Evolutionary conservation across 2,888 invertebrate species (phyloP), one percentile per base, ranked within the genome.

Genomic region (Alloplasta piceator): DNA sequence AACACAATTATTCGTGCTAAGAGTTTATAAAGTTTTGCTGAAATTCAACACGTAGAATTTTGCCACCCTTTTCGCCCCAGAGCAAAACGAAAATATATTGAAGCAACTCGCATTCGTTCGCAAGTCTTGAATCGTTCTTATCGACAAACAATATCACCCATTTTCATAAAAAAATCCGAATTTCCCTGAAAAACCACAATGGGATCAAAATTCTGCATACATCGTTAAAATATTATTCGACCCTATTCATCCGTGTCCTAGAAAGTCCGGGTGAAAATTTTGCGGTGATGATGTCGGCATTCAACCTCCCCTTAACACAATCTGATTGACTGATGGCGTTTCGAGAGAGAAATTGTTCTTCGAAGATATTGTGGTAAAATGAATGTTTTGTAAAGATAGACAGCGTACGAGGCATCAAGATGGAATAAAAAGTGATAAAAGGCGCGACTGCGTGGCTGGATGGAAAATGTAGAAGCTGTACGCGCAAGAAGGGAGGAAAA

Each of bases 391-490:
- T 12, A 12, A n/a, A 66, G 76, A 80, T 73, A 60, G 71, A 52
- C 50, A 26, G 26, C 26, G 58, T 9, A 68, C 41, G 41, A 56
- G 12, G 39, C 6, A 12, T n/a, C n/a, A n/a, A 26, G 68, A 58
- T 26, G 73, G 46, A 12, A 10, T 5, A 7, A 4, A 50, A 26
- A 50, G 12, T 55, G 43, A 6, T 10, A 16, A 64, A 14, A 39
- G 16, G 10, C n/a, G 55, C 36, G 66, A 71, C 14, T 60, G 55
- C 38, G 68, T 55, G 41, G 68, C 55, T 71, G 64, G 78, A 74
- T 70, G 41, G 64, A 74, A 74, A 74, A 78, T 78, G 81, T 74
- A 38, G 64, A 74, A 71, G 52, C 52, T 52, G 39, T 43, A 60
- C 50, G 41, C 46, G 46, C 46, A 48, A 56, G 46, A 52, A 46